Evolutionary conservation across 2,797 vertebrate species (phyloP).

Genomic region (Melanotaenia pygmaea): DNA sequence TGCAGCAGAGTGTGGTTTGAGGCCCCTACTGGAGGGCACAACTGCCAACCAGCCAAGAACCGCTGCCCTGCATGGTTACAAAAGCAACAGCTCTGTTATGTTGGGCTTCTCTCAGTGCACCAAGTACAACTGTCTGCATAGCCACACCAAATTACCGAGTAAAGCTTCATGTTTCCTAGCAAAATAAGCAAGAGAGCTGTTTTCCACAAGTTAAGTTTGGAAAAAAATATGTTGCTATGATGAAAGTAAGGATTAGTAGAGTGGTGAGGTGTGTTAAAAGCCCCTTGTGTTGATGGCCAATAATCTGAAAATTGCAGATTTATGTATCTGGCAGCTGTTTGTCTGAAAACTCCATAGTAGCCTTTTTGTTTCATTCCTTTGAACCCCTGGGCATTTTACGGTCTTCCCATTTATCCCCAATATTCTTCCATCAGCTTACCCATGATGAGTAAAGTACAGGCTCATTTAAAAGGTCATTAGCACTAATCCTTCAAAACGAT

Average conservation of each 20-base stretch:
- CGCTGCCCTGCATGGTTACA: conserved; percentile 69
- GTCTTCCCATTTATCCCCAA: conserved; percentile 62
- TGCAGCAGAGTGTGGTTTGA: conserved; percentile 78
- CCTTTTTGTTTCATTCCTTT: conserved; percentile 83
- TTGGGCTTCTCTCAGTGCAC: conserved; percentile 59
- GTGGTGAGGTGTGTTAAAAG: conserved; percentile 75
- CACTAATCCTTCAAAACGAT: conserved; percentile 82
- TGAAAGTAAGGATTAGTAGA: conserved; percentile 74
- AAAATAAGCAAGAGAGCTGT: conserved; percentile 51
- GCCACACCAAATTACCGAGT: conserved; percentile 60
- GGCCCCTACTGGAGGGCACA: conserved; percentile 73
- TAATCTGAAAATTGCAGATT: conserved; percentile 86
- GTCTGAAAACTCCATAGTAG: conserved; percentile 75
- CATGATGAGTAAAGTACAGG: conserved; percentile 76
- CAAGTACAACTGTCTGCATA: conserved; percentile 70
- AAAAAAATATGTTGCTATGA: conserved; percentile 50
- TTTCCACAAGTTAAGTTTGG: conserved; percentile 42
- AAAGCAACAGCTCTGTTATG: conserved; percentile 71
- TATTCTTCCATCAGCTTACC: conserved; percentile 70
- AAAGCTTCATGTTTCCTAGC: conserved; percentile 47
- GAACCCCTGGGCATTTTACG: conserved; percentile 74
- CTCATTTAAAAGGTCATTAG: conserved; percentile 84
- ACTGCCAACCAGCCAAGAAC: conserved; percentile 70
- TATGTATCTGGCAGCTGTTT: conserved; percentile 79
- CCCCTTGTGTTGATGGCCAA: conserved; percentile 74